phyloP scores from a whole-genome alignment of 2,113 vertebrate genomes.

The Uria aalge region DNA sequence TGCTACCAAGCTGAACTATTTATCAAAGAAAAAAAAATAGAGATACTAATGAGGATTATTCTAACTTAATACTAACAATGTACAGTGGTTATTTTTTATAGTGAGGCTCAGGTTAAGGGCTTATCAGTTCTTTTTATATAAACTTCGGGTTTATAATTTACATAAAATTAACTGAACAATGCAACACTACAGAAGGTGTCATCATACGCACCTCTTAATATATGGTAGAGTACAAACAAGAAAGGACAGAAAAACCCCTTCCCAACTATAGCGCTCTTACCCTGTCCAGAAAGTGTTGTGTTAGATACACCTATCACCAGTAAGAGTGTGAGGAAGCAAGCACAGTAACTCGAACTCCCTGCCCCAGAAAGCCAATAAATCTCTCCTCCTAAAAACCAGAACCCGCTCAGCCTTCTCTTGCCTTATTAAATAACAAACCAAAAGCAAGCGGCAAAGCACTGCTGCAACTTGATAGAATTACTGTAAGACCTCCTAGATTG shows the following conservation, averaged over 20 bases:
- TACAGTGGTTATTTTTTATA: neutral
- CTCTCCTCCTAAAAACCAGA: conserved; percentile 4
- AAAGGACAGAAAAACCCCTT: neutral
- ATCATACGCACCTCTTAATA: neutral
- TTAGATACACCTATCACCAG: neutral
- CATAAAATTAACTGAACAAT: neutral
- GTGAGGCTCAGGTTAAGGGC: neutral
- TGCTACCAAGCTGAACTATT: neutral
- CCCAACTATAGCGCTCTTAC: neutral
- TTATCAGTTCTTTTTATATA: neutral
- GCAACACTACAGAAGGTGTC: neutral
- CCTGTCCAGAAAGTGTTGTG: neutral
- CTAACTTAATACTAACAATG: neutral
- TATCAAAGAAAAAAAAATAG: neutral
- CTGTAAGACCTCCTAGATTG: neutral
- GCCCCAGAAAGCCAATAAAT: conserved; percentile 3
- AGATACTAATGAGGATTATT: neutral
- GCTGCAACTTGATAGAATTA: neutral
- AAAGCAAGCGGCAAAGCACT: neutral
- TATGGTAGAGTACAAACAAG: neutral
- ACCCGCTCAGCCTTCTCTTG: neutral
- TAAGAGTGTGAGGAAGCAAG: neutral
- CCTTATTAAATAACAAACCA: conserved; percentile 22
- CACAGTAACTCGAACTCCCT: neutral
- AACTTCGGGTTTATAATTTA: neutral